phyloP scores from a whole-genome alignment of 2,888 invertebrate species.

The Dolomedes plantarius region DNA sequence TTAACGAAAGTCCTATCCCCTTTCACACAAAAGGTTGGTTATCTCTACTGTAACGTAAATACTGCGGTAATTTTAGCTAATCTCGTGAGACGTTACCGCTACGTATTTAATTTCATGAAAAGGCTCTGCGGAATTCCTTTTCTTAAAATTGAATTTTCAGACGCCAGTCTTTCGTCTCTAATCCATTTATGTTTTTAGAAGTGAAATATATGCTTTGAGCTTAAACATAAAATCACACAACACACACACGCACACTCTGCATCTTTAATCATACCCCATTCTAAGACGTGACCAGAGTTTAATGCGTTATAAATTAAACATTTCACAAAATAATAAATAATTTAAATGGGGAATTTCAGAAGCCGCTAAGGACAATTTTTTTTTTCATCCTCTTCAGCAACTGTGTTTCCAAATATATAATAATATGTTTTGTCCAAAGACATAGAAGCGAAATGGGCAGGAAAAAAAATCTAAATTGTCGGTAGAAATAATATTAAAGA shows the following conservation, averaged over 20 bases:
- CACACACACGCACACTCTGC: too few relatives aligned
- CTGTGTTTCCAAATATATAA: background rate
- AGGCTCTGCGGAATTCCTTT: background rate
- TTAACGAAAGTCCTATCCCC: background rate
- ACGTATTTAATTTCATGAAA: background rate
- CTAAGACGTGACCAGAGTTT: background rate
- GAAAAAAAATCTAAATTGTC: background rate
- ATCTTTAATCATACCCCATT: background rate
- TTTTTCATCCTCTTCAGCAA: too few relatives aligned
- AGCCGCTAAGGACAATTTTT: too few relatives aligned
- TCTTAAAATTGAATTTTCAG: background rate
- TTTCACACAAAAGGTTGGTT: background rate
- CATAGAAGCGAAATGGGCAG: background rate
- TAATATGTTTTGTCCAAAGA: background rate
- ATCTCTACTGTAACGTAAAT: slow-evolving; percentile 1
- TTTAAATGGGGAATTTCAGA: background rate
- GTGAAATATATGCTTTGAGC: background rate
- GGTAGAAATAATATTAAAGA: background rate
- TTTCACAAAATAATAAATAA: background rate
- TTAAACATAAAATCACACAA: background rate
- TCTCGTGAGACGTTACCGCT: background rate
- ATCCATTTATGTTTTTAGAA: background rate
- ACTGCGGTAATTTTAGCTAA: background rate
- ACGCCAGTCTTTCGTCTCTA: background rate
- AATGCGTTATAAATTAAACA: background rate